Conservation (phyloP, 1,140 invertebrate species). For the Drosophila athabasca region DNA sequence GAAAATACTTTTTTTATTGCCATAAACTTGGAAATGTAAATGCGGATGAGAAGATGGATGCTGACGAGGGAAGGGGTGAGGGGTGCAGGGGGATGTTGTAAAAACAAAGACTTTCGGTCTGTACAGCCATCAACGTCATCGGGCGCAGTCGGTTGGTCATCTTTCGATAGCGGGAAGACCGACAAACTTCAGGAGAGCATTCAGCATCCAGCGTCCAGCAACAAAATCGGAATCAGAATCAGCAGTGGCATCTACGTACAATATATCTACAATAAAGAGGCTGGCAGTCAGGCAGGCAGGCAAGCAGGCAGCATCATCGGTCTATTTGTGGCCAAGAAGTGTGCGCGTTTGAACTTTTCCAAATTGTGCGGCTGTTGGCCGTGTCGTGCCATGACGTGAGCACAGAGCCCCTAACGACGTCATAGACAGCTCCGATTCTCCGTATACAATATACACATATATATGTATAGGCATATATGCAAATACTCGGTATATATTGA, state of each 20-base stretch:
- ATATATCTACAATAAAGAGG: conserved; percentile 16
- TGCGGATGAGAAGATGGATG: not conserved
- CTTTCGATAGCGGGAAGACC: not conserved
- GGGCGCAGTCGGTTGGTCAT: conserved; percentile 31
- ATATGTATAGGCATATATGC: conserved; percentile 11
- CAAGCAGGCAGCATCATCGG: conserved; percentile 51
- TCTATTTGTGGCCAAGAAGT: conserved; percentile 72
- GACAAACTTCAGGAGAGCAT: no score
- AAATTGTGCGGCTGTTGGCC: conserved; percentile 49
- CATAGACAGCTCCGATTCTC: conserved; percentile 46
- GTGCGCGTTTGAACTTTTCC: conserved; percentile 73
- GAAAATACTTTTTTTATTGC: conserved; percentile 65
- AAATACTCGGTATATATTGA: not conserved
- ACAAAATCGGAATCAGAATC: conserved; percentile 9
- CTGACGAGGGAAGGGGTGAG: not conserved
- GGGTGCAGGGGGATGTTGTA: conserved; percentile 1
- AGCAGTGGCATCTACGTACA: conserved; percentile 6
- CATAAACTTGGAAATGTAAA: conserved; percentile 55
- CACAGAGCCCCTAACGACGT: conserved; percentile 54
- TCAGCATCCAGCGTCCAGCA: conserved; percentile 1
- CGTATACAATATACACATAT: conserved; percentile 10
- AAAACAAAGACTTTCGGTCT: conserved; percentile 29
- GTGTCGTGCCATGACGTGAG: conserved; percentile 61
- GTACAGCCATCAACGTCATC: conserved; percentile 22
- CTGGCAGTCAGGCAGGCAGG: not conserved